Conservation (phyloP, 2,113 vertebrate species). For the Cyanoderma ruficeps region DNA sequence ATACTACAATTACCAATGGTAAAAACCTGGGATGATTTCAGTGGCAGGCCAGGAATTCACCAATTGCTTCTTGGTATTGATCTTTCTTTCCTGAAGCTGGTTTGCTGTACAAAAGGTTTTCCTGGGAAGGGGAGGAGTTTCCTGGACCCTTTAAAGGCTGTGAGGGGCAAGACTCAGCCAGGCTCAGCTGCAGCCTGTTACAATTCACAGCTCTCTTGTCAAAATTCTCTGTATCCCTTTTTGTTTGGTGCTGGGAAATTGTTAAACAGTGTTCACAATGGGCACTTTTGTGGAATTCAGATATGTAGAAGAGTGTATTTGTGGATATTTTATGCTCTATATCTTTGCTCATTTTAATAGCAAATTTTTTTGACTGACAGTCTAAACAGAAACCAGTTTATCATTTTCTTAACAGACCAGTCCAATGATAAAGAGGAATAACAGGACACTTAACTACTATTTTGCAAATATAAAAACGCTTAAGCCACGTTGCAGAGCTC, state of each 20-base stretch:
- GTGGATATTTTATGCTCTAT: neutral
- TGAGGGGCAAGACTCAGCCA: neutral
- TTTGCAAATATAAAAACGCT: neutral
- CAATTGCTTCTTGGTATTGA: neutral
- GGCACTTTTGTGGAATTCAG: neutral
- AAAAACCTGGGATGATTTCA: neutral
- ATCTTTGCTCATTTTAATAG: neutral
- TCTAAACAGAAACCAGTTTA: neutral
- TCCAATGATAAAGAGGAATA: neutral
- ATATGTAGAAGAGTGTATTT: neutral
- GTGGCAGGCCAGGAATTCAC: neutral
- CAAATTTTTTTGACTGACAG: neutral
- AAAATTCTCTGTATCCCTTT: neutral
- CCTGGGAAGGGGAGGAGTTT: neutral
- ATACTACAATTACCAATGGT: accelerated
- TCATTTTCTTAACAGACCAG: neutral
- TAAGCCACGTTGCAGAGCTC: neutral
- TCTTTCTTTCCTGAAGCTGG: neutral
- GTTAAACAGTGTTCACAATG: neutral
- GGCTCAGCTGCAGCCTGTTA: neutral
- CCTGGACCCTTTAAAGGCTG: neutral
- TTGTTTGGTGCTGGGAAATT: neutral
- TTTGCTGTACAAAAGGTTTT: neutral
- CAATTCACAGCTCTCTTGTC: neutral
- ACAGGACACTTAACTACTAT: neutral